Percentiles rank a stretch among this genome's conserved stretches.
Evolutionary conservation across 2,113 vertebrate species (phyloP).

Genomic region (Hemiscyllium ocellatum): DNA sequence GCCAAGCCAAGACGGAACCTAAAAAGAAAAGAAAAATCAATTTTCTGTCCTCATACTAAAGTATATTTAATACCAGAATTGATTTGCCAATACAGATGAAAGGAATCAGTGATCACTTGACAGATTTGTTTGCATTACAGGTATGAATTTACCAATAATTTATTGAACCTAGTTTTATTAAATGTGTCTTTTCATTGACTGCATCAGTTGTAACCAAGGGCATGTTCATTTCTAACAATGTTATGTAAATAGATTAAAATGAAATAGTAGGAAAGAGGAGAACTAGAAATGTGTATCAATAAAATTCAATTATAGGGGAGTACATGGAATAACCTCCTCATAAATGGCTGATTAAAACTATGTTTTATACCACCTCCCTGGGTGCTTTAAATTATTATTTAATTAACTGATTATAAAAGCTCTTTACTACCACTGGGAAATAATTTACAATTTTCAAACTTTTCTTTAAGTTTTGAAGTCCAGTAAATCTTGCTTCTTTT

Average conservation of each 20-base stretch:
- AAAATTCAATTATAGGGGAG: slow-evolving; percentile 25
- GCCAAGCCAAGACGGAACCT: not conserved
- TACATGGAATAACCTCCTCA: slow-evolving; percentile 24
- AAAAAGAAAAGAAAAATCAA: not conserved
- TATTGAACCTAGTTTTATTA: not conserved
- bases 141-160: not conserved
- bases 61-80: not conserved
- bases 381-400: slow-evolving; percentile 35
- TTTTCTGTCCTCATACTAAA: not conserved
- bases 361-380: slow-evolving; percentile 21
- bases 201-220: not conserved
- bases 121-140: not conserved
- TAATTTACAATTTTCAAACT: slow-evolving; percentile 3
- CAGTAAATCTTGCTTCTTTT: not conserved
- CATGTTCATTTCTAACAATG: not conserved
- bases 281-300: slow-evolving; percentile 5
- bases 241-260: not conserved
- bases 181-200: not conserved
- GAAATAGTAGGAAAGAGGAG: not conserved
- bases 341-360: slow-evolving; percentile 32
- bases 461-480: slow-evolving; percentile 4
- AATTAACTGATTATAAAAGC: slow-evolving; percentile 38
- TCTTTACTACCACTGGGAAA: slow-evolving; percentile 26
- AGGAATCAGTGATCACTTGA: not conserved
- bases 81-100: not conserved